Evolutionary conservation across 1,140 invertebrate genomes (phyloP).

Genomic region (Drosophila obscura): DNA sequence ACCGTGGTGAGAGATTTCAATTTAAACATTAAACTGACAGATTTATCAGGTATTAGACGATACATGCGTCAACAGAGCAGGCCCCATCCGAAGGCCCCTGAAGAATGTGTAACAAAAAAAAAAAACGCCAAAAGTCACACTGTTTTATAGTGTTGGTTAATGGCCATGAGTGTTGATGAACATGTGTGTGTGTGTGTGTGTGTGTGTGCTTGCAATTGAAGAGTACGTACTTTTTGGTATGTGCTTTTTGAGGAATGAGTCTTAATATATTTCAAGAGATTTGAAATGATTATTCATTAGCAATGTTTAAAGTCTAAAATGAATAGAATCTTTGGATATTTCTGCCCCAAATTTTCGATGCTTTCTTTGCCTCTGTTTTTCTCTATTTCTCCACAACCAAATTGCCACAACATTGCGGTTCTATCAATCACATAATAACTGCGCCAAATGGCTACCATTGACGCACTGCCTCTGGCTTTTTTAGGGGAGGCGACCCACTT

Average conservation of each 20-base stretch:
- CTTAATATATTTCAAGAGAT: too few relatives aligned
- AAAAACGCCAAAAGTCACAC: conserved; percentile 2
- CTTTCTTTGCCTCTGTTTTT: too few relatives aligned
- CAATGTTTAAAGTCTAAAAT: too few relatives aligned
- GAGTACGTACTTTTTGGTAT: too few relatives aligned
- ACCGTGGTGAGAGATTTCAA: conserved; percentile 80
- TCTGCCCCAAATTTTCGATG: too few relatives aligned
- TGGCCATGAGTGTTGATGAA: conserved; percentile 8
- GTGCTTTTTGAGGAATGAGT: not conserved
- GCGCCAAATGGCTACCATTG: not conserved
- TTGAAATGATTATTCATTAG: too few relatives aligned
- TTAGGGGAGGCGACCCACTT: conserved; percentile 60
- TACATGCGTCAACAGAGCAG: conserved; percentile 63
- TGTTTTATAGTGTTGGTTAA: conserved; percentile 15
- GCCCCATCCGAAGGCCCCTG: conserved; percentile 9
- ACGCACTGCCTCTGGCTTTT: conserved; percentile 3
- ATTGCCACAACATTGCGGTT: not conserved
- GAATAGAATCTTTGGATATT: not conserved
- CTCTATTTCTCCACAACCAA: not conserved
- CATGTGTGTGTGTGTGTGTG: not conserved
- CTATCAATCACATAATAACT: conserved; percentile 3
- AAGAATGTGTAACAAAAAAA: conserved; percentile 25
- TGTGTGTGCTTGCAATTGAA: not conserved
- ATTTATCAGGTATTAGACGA: conserved; percentile 83
- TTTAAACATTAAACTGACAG: conserved; percentile 81